Percentiles rank a stretch among this genome's conserved stretches.
phyloP scores from a whole-genome alignment of 2,113 vertebrate species.

The Colinus virginianus region DNA sequence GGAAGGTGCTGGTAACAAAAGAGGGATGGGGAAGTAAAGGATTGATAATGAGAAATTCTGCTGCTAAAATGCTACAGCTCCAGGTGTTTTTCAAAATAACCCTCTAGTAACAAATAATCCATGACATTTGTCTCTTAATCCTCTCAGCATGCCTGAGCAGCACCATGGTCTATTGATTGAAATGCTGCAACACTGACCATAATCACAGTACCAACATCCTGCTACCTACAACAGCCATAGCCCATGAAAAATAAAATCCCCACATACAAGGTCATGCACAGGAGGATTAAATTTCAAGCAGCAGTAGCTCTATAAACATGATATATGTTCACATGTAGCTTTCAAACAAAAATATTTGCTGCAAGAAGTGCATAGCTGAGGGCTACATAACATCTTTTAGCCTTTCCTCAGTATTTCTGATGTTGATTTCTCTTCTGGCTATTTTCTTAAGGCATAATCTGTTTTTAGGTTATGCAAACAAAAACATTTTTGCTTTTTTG shows the following conservation, averaged over 20 bases:
- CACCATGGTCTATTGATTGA: background rate
- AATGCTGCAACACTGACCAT: background rate
- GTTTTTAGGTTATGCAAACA: slow-evolving; percentile 55
- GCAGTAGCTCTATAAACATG: background rate
- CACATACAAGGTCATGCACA: background rate
- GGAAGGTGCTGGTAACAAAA: background rate
- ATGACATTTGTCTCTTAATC: slow-evolving; percentile 9
- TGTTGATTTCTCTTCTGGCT: slow-evolving; percentile 40
- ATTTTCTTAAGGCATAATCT: slow-evolving; percentile 61
- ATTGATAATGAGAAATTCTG: background rate
- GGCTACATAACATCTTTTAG: background rate
- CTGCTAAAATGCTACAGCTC: background rate
- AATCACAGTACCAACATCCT: background rate
- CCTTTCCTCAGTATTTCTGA: slow-evolving; percentile 14
- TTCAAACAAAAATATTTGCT: background rate
- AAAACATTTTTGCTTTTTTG: slow-evolving; percentile 56
- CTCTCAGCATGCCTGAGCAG: background rate
- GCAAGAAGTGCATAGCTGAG: background rate
- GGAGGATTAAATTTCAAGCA: background rate
- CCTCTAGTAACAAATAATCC: background rate
- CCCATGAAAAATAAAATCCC: background rate
- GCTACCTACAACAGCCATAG: background rate
- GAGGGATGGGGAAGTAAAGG: background rate
- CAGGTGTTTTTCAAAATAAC: background rate
- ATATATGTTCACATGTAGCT: background rate